Conservation (phyloP, 2,113 vertebrate genomes). For the Oreocharis arfaki region DNA sequence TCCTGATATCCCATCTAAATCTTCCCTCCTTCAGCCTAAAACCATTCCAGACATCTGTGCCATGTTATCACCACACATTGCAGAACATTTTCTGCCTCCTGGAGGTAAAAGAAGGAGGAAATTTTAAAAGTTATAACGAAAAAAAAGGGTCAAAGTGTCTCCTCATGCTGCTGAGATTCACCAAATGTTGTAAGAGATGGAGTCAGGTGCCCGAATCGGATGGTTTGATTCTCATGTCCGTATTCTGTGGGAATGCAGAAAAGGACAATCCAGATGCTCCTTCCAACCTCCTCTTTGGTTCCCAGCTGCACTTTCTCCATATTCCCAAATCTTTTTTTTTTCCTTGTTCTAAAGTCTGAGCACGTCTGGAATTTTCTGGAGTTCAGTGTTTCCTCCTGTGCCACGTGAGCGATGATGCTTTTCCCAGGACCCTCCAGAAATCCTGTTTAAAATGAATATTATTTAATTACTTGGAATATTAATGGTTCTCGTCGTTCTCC, state of each 20-base stretch:
- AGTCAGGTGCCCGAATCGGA: neutral
- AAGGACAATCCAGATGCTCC: neutral
- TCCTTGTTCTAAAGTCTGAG: neutral
- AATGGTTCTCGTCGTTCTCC: neutral
- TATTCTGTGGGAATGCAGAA: neutral
- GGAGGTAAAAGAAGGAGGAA: neutral
- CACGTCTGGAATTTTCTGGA: fast-evolving
- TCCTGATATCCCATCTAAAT: neutral
- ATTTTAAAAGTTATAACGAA: fast-evolving
- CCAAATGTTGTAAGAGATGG: no score
- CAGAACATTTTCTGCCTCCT: neutral
- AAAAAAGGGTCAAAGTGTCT: neutral
- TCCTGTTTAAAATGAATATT: neutral
- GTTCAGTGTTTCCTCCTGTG: neutral
- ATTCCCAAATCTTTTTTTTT: neutral
- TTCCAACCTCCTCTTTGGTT: neutral
- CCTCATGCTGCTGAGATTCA: neutral
- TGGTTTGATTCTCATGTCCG: neutral
- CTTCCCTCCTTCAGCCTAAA: neutral
- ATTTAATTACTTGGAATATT: neutral
- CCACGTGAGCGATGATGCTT: fast-evolving
- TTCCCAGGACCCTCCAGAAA: neutral
- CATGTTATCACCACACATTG: fast-evolving
- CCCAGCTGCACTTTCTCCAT: neutral
- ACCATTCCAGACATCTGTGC: neutral